These are phyloP conservation scores for Cerastis rubricosa DNA, from an alignment of 2,888 invertebrate genomes.

Conservation along the genomic window DNA sequence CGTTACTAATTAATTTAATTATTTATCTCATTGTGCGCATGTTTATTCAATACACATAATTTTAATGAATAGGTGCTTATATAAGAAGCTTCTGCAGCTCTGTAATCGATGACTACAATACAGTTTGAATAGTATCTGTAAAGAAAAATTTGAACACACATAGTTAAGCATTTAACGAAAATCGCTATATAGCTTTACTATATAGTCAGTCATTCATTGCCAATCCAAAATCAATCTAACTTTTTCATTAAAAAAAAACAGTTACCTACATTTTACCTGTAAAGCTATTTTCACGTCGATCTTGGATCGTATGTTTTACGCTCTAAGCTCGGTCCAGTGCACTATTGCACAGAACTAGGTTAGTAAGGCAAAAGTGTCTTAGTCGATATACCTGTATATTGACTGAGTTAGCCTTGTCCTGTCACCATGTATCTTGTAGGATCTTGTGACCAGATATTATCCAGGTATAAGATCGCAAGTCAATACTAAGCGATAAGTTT, in stretches of 20 bases:
- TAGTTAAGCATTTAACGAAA: too few relatives aligned
- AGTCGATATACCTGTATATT: conserved; percentile 25
- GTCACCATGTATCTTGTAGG: conserved; percentile 20
- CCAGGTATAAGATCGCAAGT: not conserved
- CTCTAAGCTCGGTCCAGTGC: conserved; percentile 11
- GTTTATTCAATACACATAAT: conserved; percentile 84
- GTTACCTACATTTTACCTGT: not conserved
- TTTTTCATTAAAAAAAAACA: not conserved
- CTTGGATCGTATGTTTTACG: conserved; percentile 21
- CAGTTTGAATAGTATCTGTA: not conserved
- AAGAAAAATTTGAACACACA: not conserved
- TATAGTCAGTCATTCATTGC: not conserved
- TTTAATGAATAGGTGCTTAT: conserved; percentile 72
- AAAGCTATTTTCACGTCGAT: conserved; percentile 22
- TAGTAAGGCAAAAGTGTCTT: conserved; percentile 29
- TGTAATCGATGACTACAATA: conserved; percentile 37
- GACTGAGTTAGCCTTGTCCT: conserved; percentile 34
- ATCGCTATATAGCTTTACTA: not conserved
- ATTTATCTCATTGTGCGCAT: conserved; percentile 85
- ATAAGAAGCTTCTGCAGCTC: conserved; percentile 57
- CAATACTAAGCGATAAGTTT: not conserved
- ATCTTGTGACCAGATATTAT: not conserved
- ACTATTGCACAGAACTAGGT: conserved; percentile 39
- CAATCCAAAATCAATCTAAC: not conserved
- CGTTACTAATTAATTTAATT: conserved; percentile 89